Conservation (phyloP, 2,113 vertebrate genomes). For the Engystomops pustulosus region DNA sequence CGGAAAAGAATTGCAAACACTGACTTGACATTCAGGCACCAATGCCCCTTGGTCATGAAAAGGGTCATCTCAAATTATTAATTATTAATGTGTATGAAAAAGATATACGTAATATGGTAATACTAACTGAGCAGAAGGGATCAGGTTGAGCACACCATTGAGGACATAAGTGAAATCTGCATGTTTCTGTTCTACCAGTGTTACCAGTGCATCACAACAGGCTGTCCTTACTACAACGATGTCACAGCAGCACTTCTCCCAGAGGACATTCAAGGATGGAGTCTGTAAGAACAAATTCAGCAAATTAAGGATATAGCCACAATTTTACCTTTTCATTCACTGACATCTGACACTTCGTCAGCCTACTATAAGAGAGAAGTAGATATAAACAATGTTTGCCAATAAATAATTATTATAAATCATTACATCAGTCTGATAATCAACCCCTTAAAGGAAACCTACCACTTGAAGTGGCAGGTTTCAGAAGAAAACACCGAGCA, state of each 20-base stretch:
- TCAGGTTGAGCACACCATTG: conserved; percentile 84
- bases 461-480: too few relatives aligned
- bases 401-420: too few relatives aligned
- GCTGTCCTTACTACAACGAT: conserved; percentile 77
- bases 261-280: conserved; percentile 85
- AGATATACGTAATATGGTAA: background rate
- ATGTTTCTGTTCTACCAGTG: conserved; percentile 87
- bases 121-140: conserved; percentile 89
- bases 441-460: too few relatives aligned
- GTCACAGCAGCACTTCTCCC: conserved; percentile 91
- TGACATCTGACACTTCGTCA: too few relatives aligned
- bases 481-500: too few relatives aligned
- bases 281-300: conserved; percentile 75
- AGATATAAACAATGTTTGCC: background rate
- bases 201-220: conserved; percentile 86
- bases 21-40: too few relatives aligned
- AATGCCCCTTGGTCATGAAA: too few relatives aligned
- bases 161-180: conserved; percentile 84
- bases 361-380: too few relatives aligned
- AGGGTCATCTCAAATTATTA: too few relatives aligned
- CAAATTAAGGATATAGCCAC: background rate
- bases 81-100: too few relatives aligned
- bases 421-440: too few relatives aligned
- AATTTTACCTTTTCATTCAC: background rate
- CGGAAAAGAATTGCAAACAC: too few relatives aligned